Evolutionary conservation across 2,113 vertebrate species (phyloP).

Genomic region (Hystrix brachyura): DNA sequence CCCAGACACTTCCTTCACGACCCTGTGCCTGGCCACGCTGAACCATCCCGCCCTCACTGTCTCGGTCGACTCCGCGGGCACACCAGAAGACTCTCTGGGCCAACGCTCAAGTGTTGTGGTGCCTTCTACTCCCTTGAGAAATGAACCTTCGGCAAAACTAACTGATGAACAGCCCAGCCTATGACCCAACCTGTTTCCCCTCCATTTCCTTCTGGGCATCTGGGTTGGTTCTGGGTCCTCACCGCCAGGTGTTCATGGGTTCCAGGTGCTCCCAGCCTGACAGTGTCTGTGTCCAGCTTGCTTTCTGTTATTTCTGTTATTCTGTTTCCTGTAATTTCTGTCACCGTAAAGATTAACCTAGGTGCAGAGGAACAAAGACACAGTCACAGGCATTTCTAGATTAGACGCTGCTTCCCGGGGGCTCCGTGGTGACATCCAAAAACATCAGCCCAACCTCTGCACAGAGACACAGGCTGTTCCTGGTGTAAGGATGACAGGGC

Average conservation of each 20-base stretch:
- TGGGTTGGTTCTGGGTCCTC: background rate
- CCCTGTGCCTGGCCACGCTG: background rate
- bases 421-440: background rate
- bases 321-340: background rate
- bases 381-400: background rate
- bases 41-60: background rate
- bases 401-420: background rate
- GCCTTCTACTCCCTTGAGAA: background rate
- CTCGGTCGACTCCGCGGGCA: background rate
- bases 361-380: background rate
- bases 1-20: background rate
- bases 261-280: background rate
- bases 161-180: background rate
- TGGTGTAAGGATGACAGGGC: background rate
- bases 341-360: conserved; percentile 26
- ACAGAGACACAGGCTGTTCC: fast-evolving
- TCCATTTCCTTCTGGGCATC: background rate
- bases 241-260: background rate
- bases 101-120: background rate
- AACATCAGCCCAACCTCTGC: fast-evolving
- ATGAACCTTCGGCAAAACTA: conserved; percentile 15
- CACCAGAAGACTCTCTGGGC: background rate
- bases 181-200: background rate
- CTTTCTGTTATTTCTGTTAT: background rate
- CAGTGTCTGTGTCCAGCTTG: background rate